phyloP scores from a whole-genome alignment of 2,113 vertebrate genomes.

The Gambusia holbrooki region DNA sequence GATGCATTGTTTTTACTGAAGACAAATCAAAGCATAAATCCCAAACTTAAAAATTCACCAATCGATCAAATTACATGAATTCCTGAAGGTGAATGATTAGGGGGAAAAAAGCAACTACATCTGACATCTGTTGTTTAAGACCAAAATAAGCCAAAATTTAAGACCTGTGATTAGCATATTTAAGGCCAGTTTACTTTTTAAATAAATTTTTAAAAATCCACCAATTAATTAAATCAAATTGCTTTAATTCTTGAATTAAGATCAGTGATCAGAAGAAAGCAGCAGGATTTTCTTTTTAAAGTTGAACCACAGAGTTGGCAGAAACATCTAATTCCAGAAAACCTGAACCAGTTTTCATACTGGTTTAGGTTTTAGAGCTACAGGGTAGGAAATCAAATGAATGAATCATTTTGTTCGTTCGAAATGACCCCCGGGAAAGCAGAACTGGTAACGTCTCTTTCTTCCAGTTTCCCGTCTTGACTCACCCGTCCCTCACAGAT shows the following conservation, averaged over 20 bases:
- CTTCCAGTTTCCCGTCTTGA: constrained; percentile 49
- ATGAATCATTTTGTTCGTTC: neutral
- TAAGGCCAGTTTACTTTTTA: too few relatives aligned
- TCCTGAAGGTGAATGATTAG: too few relatives aligned
- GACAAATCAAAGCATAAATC: neutral
- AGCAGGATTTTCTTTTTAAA: neutral
- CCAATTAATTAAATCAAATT: too few relatives aligned
- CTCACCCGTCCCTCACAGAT: constrained; percentile 66
- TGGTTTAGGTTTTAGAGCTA: neutral
- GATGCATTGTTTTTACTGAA: too few relatives aligned
- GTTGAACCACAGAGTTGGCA: neutral
- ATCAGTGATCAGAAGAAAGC: too few relatives aligned
- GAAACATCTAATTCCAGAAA: neutral
- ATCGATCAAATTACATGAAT: neutral
- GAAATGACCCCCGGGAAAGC: neutral
- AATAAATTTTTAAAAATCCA: too few relatives aligned
- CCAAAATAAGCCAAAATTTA: too few relatives aligned
- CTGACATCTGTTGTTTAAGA: too few relatives aligned
- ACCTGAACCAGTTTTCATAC: neutral
- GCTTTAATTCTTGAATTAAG: too few relatives aligned
- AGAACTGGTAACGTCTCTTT: constrained; percentile 10
- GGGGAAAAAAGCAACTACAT: too few relatives aligned
- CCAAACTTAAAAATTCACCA: neutral
- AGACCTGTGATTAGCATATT: too few relatives aligned
- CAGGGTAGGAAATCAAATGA: neutral